Conservation (phyloP, 2,797 vertebrate species). For the Synanceia verrucosa region DNA sequence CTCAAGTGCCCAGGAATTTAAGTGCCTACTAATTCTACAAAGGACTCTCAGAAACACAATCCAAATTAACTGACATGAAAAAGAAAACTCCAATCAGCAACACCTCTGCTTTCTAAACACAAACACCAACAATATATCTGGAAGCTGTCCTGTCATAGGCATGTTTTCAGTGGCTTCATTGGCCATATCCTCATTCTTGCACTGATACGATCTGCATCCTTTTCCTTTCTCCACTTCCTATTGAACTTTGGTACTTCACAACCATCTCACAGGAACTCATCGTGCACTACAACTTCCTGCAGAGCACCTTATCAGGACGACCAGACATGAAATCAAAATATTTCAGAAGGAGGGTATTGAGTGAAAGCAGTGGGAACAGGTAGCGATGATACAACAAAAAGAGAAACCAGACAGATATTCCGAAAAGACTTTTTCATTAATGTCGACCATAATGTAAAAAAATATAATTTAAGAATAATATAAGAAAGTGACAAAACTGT, state of each 20-base stretch:
- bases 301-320: slow-evolving; percentile 82
- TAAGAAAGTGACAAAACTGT: neutral
- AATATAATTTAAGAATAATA: neutral
- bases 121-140: slow-evolving; percentile 5
- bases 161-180: slow-evolving; percentile 55
- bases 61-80: slow-evolving; percentile 2
- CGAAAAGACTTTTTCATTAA: neutral
- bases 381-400: neutral
- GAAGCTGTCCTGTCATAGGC: slow-evolving; percentile 2
- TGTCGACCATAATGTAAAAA: neutral
- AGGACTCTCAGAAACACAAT: slow-evolving; percentile 19
- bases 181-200: slow-evolving; percentile 68
- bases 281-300: slow-evolving; percentile 87
- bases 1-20: slow-evolving; percentile 20
- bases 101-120: slow-evolving; percentile 30
- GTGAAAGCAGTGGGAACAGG: slow-evolving; percentile 10
- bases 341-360: slow-evolving; percentile 15
- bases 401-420: neutral
- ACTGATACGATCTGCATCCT: slow-evolving; percentile 72
- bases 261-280: slow-evolving; percentile 85
- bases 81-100: neutral
- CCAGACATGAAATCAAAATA: slow-evolving; percentile 64
- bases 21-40: slow-evolving; percentile 20
- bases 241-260: slow-evolving; percentile 70
- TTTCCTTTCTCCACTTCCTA: slow-evolving; percentile 75